Evolutionary conservation across 2,113 vertebrate species (phyloP).

Genomic region (Lasiurus borealis): DNA sequence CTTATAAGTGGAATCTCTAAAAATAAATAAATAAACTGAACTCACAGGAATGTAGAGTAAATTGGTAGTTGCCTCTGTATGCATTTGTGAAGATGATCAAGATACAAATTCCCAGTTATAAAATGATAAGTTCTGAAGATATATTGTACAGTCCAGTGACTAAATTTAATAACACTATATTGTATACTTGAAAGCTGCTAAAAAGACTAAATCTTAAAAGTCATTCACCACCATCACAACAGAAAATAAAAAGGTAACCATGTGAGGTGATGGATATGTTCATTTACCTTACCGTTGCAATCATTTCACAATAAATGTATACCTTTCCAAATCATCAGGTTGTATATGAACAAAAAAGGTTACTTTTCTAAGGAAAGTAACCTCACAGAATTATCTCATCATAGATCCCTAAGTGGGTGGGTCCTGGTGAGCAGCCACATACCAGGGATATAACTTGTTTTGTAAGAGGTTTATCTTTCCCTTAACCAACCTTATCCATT

Average conservation of each 20-base stretch:
- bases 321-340: neutral
- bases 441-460: neutral
- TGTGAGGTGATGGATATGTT: neutral
- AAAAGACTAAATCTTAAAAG: neutral
- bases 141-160: neutral
- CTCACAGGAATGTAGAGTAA: neutral
- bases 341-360: neutral
- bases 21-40: neutral
- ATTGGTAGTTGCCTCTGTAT: neutral
- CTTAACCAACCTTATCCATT: neutral
- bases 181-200: neutral
- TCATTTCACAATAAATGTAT: neutral
- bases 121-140: neutral
- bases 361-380: neutral
- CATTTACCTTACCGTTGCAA: neutral
- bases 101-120: neutral
- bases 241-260: neutral
- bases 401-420: neutral
- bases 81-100: neutral
- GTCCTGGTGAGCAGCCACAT: neutral
- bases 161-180: neutral
- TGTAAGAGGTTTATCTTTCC: neutral
- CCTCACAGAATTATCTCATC: neutral
- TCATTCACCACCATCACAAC: neutral
- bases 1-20: neutral